These are phyloP conservation scores for Hypomesus transpacificus DNA, from an alignment of 2,113 vertebrate species.

Conservation along the genomic window DNA sequence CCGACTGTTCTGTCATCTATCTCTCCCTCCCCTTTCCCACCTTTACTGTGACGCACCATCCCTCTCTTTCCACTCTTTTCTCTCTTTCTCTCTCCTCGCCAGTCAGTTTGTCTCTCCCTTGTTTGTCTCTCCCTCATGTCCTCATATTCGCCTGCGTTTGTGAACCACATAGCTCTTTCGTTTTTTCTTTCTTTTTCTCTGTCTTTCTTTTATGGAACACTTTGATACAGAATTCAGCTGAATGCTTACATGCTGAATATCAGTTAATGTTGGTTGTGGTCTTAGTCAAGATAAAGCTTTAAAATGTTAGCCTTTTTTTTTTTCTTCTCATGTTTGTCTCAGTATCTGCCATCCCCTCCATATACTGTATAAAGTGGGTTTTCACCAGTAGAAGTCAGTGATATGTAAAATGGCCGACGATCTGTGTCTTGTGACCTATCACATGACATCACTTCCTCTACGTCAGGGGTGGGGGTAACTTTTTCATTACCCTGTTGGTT, in stretches of 20 bases:
- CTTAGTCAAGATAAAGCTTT: conserved; percentile 5
- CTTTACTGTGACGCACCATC: conserved; percentile 41
- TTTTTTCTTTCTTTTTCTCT: conserved; percentile 25
- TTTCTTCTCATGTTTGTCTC: conserved; percentile 44
- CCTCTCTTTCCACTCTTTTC: conserved; percentile 50
- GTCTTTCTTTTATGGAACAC: conserved; percentile 42
- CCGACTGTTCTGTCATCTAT: conserved; percentile 35
- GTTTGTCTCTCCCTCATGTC: conserved; percentile 14
- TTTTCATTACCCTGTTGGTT: conserved; percentile 63
- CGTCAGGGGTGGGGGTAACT: conserved; percentile 61
- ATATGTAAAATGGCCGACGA: conserved; percentile 45
- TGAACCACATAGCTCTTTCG: conserved; percentile 15
- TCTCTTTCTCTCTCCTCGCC: conserved; percentile 48
- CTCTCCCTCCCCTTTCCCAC: conserved; percentile 32
- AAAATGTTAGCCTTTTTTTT: conserved; percentile 37
- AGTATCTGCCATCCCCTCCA: background rate
- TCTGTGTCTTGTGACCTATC: conserved; percentile 59
- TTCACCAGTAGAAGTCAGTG: conserved; percentile 42
- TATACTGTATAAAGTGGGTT: conserved; percentile 37
- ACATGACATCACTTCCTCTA: conserved; percentile 56
- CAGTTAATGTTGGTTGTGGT: background rate
- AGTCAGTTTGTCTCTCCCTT: conserved; percentile 3
- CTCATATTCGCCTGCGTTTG: background rate
- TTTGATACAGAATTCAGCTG: conserved; percentile 17
- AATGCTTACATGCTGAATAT: background rate